Evolutionary conservation across 2,113 vertebrate species (phyloP).

Genomic region (Pandion haliaetus): DNA sequence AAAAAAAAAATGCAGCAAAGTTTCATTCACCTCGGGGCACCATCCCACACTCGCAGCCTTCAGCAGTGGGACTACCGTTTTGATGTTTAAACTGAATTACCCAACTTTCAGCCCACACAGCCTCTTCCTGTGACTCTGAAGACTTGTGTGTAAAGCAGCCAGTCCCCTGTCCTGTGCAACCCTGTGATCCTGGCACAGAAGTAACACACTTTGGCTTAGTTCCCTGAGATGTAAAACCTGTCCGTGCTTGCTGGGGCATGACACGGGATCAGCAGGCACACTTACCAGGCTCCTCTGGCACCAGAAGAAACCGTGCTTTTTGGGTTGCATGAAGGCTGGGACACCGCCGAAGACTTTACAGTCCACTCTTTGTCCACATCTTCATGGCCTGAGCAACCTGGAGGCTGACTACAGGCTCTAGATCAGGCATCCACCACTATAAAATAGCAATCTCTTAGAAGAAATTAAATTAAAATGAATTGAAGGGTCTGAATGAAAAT

Average conservation of each 20-base stretch:
- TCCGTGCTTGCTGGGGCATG: rapidly evolving
- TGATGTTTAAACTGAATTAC: neutral
- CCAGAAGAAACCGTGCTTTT: neutral
- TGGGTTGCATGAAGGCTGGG: neutral
- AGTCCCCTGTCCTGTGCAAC: rapidly evolving
- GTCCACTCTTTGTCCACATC: too few relatives aligned
- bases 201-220: rapidly evolving
- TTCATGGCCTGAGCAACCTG: neutral
- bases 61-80: neutral
- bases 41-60: neutral
- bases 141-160: rapidly evolving
- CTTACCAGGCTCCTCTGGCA: neutral
- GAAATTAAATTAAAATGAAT: neutral
- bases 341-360: neutral
- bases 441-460: neutral
- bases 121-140: neutral
- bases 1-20: neutral
- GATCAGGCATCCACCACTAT: neutral
- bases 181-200: rapidly evolving
- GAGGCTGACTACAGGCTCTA: neutral
- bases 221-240: neutral
- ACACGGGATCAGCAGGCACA: neutral
- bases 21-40: neutral
- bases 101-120: rapidly evolving
- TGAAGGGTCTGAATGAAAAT: neutral